Percentiles rank a stretch among this genome's conserved stretches.
Evolutionary conservation across 2,113 vertebrate genomes (phyloP).

Genomic region (Phyllostomus discolor): DNA sequence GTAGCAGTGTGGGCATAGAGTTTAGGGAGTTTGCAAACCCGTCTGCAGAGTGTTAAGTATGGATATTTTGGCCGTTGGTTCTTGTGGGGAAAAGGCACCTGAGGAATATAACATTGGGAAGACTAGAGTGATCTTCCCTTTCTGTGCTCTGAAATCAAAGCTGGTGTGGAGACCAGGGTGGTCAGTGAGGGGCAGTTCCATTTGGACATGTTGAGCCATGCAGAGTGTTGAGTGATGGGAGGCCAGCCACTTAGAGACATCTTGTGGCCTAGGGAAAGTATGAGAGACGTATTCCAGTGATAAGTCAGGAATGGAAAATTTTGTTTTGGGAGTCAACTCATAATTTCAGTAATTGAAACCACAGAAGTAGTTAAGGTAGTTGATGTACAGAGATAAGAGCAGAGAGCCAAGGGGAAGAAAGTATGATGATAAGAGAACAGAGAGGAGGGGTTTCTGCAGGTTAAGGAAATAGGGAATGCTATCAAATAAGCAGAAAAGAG

Average conservation of each 20-base stretch:
- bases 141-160: not conserved
- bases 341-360: conserved; percentile 65
- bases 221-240: not conserved
- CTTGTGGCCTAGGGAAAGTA: conserved; percentile 42
- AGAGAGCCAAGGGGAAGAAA: not conserved
- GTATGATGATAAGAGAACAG: not conserved
- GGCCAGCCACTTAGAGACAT: not conserved
- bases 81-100: not conserved
- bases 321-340: conserved; percentile 54
- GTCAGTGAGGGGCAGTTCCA: not conserved
- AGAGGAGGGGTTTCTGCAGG: conserved; percentile 4
- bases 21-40: not conserved
- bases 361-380: conserved; percentile 62
- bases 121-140: not conserved
- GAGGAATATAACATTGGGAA: not conserved
- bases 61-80: not conserved
- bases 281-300: not conserved
- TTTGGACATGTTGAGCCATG: not conserved
- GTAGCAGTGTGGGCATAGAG: accelerated
- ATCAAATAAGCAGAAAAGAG: not conserved
- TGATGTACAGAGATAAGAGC: conserved; percentile 48
- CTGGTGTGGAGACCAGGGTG: not conserved
- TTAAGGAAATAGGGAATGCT: not conserved
- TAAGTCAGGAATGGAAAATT: conserved; percentile 53
- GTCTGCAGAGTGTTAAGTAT: not conserved